Conservation (phyloP, 2,113 vertebrate genomes). For the Lota lota region DNA sequence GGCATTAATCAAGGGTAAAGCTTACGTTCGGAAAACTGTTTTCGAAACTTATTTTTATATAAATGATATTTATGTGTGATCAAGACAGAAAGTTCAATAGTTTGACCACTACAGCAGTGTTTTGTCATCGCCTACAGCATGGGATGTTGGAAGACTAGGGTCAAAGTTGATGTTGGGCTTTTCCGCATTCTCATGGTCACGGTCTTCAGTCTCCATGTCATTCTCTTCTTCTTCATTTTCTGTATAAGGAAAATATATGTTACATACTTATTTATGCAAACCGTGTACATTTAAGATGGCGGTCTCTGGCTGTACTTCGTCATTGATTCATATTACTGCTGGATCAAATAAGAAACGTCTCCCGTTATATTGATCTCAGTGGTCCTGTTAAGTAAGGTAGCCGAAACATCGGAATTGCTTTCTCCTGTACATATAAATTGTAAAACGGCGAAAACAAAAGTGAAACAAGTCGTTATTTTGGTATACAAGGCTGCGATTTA, state of each 20-base stretch:
- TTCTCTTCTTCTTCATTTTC: slow-evolving; percentile 83
- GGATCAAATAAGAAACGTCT: too few relatives aligned
- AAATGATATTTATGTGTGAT: neutral
- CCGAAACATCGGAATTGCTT: too few relatives aligned
- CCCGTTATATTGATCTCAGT: too few relatives aligned
- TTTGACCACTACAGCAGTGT: neutral
- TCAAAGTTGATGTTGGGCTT: slow-evolving; percentile 95
- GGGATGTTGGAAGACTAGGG: slow-evolving; percentile 93
- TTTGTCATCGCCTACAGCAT: slow-evolving; percentile 76
- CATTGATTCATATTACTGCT: too few relatives aligned
- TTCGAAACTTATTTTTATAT: neutral
- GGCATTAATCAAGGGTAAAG: neutral
- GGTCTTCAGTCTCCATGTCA: slow-evolving; percentile 93
- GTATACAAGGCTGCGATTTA: too few relatives aligned
- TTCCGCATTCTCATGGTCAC: slow-evolving; percentile 81
- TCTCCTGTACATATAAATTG: too few relatives aligned
- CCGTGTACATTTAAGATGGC: too few relatives aligned
- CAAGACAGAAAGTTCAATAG: neutral
- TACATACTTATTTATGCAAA: slow-evolving; percentile 4
- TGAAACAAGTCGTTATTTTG: neutral
- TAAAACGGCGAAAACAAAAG: slow-evolving; percentile 36
- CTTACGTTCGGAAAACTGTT: neutral
- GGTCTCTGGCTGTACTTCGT: too few relatives aligned
- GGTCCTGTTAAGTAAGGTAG: too few relatives aligned
- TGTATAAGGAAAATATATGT: too few relatives aligned